These are phyloP conservation scores for Atractosteus spatula DNA, from an alignment of 2,113 vertebrate genomes.

Conservation along the genomic window DNA sequence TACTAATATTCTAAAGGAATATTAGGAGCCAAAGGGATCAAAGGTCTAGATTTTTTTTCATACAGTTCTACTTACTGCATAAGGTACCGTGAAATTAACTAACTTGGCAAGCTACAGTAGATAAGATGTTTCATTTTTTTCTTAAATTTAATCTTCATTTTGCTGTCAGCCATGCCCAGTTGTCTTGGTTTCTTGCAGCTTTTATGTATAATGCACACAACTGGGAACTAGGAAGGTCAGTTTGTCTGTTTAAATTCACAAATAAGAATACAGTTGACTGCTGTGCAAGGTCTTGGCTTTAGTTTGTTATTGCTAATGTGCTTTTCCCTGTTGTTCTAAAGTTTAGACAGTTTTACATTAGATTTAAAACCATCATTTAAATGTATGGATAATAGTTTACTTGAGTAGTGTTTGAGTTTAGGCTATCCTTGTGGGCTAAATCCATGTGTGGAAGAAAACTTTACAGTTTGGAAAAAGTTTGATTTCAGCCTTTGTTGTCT, in stretches of 20 bases:
- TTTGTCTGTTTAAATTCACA: not conserved
- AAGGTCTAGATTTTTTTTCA: not conserved
- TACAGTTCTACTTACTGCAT: not conserved
- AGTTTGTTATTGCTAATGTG: too few relatives aligned
- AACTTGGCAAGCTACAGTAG: too few relatives aligned
- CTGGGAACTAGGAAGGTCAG: not conserved
- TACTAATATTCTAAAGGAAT: not conserved
- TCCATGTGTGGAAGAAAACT: too few relatives aligned
- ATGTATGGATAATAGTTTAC: too few relatives aligned
- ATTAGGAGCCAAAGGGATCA: not conserved
- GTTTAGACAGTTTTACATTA: too few relatives aligned
- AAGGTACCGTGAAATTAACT: constrained; percentile 7
- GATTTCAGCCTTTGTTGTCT: too few relatives aligned
- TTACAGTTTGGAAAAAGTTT: too few relatives aligned
- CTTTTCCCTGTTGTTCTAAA: too few relatives aligned
- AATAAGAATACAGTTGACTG: not conserved
- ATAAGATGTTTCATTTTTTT: not conserved
- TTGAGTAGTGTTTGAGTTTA: too few relatives aligned
- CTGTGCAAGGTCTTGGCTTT: too few relatives aligned
- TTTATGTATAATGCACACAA: not conserved
- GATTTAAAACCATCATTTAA: too few relatives aligned
- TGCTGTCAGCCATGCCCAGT: not conserved
- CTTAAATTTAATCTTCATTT: not conserved
- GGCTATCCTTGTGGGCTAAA: too few relatives aligned
- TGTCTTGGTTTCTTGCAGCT: not conserved